phyloP scores from a whole-genome alignment of 2,113 vertebrate genomes.

The Heptranchias perlo region DNA sequence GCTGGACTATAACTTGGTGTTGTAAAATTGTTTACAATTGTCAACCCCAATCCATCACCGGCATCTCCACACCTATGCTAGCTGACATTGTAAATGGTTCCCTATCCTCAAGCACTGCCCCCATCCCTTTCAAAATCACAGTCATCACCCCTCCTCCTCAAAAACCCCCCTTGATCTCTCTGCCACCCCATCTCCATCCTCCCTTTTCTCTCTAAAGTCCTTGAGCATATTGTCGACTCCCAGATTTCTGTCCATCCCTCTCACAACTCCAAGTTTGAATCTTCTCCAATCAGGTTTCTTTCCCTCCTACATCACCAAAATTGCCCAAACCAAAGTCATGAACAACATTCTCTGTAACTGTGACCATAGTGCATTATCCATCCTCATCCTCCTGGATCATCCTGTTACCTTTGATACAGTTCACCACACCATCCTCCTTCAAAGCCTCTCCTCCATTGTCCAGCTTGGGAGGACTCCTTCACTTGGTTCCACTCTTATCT shows the following conservation, averaged over 20 bases:
- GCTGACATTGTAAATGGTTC: not conserved
- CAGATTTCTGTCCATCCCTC: not conserved
- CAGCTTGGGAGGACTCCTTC: not conserved
- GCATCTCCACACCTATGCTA: not conserved
- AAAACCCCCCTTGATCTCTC: not conserved
- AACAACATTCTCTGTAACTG: not conserved
- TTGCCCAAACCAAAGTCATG: not conserved
- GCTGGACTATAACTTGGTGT: too few species aligned
- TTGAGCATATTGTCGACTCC: not conserved
- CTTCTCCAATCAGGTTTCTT: not conserved
- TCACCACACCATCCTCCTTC: not conserved
- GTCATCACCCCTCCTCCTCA: not conserved
- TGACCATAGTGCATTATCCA: not conserved
- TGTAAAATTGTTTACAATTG: too few species aligned
- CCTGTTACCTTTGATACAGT: not conserved
- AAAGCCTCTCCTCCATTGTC: not conserved
- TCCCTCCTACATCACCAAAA: not conserved
- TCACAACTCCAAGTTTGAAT: not conserved
- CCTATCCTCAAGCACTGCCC: not conserved
- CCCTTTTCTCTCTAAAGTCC: not conserved
- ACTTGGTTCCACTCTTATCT: not conserved
- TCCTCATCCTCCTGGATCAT: not conserved
- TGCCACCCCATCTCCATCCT: not conserved
- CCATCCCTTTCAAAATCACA: too few species aligned
- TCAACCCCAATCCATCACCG: too few species aligned